Conservation (phyloP, 2,113 vertebrate genomes). For the Zapornia atra region DNA sequence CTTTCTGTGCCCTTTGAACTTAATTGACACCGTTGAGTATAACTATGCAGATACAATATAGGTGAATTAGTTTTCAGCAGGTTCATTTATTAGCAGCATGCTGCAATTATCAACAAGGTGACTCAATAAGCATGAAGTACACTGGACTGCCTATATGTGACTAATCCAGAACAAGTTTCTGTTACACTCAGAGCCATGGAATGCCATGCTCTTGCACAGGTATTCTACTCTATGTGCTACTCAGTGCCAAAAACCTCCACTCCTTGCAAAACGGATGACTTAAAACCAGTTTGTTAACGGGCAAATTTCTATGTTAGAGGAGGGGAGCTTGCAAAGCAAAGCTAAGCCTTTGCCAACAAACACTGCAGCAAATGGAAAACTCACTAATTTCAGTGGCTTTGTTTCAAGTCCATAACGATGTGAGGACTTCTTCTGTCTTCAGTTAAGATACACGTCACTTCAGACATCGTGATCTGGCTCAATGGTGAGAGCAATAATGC, state of each 20-base stretch:
- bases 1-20: conserved; percentile 67
- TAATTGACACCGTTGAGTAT: conserved; percentile 13
- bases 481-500: conserved; percentile 26
- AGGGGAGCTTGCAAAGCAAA: conserved; percentile 26
- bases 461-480: conserved; percentile 11
- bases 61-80: conserved; percentile 68
- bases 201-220: conserved; percentile 30
- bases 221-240: conserved; percentile 23
- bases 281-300: conserved; percentile 9
- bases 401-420: conserved; percentile 26
- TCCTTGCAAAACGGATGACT: conserved; percentile 53
- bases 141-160: conserved; percentile 41
- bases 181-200: conserved; percentile 62
- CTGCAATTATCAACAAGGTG: conserved; percentile 75
- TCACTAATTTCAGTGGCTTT: conserved; percentile 30
- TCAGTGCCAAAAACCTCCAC: conserved; percentile 28
- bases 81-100: conserved; percentile 74
- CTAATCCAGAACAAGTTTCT: conserved; percentile 61
- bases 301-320: neutral
- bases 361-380: neutral
- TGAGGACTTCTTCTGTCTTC: neutral
- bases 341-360: conserved; percentile 25
- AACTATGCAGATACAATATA: conserved; percentile 56
- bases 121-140: conserved; percentile 77
- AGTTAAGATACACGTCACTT: neutral